Conservation (phyloP, 1,140 invertebrate genomes). For the Lepidurus packardi region DNA sequence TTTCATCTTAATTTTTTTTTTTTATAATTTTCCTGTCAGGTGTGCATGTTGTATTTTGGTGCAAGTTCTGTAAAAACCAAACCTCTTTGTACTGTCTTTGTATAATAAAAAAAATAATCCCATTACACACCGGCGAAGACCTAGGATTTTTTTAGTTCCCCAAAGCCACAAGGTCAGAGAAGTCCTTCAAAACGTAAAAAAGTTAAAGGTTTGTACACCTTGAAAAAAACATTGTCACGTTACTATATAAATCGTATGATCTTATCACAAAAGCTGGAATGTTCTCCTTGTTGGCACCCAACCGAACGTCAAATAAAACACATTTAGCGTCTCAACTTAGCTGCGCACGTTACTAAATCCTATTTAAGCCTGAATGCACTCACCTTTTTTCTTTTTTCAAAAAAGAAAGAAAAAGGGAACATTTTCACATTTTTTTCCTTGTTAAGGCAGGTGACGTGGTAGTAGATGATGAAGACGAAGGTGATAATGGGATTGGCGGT, state of each 20-base stretch:
- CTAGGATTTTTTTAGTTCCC: neutral
- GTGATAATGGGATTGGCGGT: constrained; percentile 23
- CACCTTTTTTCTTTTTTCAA: neutral
- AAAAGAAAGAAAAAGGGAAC: neutral
- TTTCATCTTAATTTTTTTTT: neutral
- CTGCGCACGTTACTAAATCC: neutral
- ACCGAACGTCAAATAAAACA: neutral
- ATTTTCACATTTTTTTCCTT: neutral
- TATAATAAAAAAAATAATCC: constrained; percentile 20
- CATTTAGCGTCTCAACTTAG: neutral
- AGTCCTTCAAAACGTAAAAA: neutral
- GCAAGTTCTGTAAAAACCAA: neutral
- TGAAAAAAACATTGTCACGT: neutral
- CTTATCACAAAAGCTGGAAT: constrained; percentile 6
- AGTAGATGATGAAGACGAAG: constrained; percentile 26
- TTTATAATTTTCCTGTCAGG: neutral
- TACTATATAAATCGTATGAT: neutral
- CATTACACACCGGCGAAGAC: constrained; percentile 11
- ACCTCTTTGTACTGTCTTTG: constrained; percentile 6
- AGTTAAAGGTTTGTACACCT: neutral
- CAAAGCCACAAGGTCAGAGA: neutral
- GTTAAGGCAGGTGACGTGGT: constrained; percentile 10
- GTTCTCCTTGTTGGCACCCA: neutral
- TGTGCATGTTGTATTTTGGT: neutral
- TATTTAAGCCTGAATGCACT: neutral